Conservation (phyloP, 2,113 vertebrate species). For the Burhinus oedicnemus region DNA sequence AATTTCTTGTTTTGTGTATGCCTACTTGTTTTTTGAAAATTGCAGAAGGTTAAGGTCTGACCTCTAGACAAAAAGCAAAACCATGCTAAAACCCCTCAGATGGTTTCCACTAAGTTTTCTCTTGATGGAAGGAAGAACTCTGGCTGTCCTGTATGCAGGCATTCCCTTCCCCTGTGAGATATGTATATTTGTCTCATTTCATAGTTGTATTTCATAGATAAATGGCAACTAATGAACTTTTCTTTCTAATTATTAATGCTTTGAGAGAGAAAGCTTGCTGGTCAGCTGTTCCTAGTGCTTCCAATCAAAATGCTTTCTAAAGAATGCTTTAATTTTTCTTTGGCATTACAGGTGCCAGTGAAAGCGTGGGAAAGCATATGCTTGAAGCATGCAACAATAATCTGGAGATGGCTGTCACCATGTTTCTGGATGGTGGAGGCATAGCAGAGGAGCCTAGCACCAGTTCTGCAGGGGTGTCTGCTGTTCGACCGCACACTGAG, state of each 20-base stretch:
- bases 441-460: constrained; percentile 97
- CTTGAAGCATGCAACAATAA: constrained; percentile 98
- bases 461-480: constrained; percentile 88
- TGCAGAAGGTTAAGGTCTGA: not conserved
- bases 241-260: not conserved
- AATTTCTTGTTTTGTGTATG: not conserved
- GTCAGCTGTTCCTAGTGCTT: not conserved
- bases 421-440: constrained; percentile 96
- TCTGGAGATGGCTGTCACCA: constrained; percentile 98
- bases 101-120: not conserved
- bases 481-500: constrained; percentile 86
- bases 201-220: not conserved
- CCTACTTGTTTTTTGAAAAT: not conserved
- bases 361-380: constrained; percentile 97
- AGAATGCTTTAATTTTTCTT: not conserved
- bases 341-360: constrained; percentile 87
- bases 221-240: not conserved
- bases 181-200: not conserved
- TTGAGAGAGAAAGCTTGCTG: not conserved
- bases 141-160: not conserved
- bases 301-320: not conserved
- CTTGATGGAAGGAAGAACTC: not conserved
- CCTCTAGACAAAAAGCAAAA: not conserved
- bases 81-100: not conserved
- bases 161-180: not conserved